These are phyloP conservation scores for Mnemiopsis leidyi DNA, from an alignment of 37 sponge, comb jelly and placozoan species.

Conservation along the genomic window DNA sequence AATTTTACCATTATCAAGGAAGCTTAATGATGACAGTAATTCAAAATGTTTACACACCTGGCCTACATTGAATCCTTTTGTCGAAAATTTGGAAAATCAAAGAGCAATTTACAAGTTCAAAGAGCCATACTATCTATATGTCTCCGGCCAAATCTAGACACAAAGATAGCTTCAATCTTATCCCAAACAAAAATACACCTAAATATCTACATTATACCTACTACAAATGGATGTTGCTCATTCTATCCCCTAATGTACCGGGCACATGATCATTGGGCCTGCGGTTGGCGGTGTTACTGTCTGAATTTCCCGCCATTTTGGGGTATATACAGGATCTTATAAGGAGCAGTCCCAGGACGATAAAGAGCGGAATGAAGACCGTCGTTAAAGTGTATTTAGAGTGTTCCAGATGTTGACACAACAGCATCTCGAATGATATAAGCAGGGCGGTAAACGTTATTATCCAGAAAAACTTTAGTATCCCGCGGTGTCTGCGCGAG, in stretches of 20 bases:
- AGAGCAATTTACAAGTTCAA: too few relatives aligned
- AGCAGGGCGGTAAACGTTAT: conserved; percentile 54
- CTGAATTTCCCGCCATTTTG: neutral
- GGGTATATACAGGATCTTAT: conserved; percentile 56
- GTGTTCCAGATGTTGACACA: conserved; percentile 27
- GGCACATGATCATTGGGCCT: neutral
- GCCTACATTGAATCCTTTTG: too few relatives aligned
- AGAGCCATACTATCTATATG: too few relatives aligned
- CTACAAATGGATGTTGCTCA: neutral
- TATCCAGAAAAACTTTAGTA: conserved; percentile 58
- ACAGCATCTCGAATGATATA: conserved; percentile 21
- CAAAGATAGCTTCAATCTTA: too few relatives aligned
- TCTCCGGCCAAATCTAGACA: too few relatives aligned
- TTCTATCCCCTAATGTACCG: neutral
- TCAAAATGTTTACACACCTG: too few relatives aligned
- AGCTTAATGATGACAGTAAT: too few relatives aligned
- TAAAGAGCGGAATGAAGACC: conserved; percentile 47
- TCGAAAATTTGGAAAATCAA: too few relatives aligned
- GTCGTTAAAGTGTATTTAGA: conserved; percentile 40
- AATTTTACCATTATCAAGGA: too few relatives aligned
- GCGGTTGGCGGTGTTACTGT: neutral
- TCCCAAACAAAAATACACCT: too few relatives aligned
- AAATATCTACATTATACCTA: neutral
- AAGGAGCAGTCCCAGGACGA: conserved; percentile 14
- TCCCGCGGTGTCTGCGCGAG: conserved; percentile 27